phyloP scores from a whole-genome alignment of 2,113 vertebrate genomes.

The Cavia porcellus region DNA sequence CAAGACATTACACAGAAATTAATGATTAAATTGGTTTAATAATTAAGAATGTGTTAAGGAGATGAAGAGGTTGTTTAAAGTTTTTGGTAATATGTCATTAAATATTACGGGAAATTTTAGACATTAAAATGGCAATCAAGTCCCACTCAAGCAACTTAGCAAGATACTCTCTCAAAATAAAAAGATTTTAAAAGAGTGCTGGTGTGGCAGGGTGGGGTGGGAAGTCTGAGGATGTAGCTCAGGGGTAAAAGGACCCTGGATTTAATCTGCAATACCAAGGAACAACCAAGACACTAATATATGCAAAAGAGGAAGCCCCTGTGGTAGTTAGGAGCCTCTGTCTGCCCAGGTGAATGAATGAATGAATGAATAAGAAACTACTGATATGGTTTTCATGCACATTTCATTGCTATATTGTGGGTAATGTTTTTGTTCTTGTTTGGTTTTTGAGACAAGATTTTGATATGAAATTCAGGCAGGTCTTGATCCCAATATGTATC shows the following conservation, averaged over 20 bases:
- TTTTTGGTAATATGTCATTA: not conserved
- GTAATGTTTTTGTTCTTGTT: not conserved
- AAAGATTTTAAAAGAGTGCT: not conserved
- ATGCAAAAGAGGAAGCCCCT: not conserved
- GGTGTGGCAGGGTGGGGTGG: not conserved
- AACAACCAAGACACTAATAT: not conserved
- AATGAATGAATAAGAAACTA: not conserved
- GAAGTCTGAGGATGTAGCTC: not conserved
- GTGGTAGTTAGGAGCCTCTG: not conserved
- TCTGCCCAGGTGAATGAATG: no score
- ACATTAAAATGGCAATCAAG: not conserved
- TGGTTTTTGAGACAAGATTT: not conserved
- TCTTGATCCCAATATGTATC: not conserved
- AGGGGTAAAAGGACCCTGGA: not conserved
- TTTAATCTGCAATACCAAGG: not conserved
- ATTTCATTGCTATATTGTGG: not conserved
- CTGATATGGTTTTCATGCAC: not conserved
- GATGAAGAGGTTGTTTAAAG: not conserved
- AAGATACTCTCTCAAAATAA: not conserved
- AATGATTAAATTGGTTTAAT: not conserved
- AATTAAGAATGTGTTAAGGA: not conserved
- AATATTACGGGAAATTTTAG: not conserved
- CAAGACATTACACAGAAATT: not conserved
- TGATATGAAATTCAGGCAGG: not conserved
- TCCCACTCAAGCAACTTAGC: not conserved